A percentile compares a stretch with the other conserved stretches of the same genome.
phyloP scores from a whole-genome alignment of 2,797 vertebrate species.

The Cuniculus paca region DNA sequence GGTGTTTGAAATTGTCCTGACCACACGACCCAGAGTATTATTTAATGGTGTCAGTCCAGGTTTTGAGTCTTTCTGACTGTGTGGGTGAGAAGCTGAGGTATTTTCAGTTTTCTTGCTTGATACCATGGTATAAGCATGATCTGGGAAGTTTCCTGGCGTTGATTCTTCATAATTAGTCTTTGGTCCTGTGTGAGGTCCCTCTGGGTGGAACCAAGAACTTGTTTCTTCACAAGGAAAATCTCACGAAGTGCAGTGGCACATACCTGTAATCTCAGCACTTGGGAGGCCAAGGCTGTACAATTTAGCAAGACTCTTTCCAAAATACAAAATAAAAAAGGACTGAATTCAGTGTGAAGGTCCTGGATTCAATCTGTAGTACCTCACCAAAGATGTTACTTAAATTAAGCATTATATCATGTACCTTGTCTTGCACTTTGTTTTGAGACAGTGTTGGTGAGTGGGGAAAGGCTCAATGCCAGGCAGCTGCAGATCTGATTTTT shows the following conservation, averaged over 20 bases:
- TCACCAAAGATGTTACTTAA: neutral
- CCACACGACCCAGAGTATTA: slow-evolving; percentile 38
- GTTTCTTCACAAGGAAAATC: neutral
- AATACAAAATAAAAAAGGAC: neutral
- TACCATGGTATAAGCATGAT: slow-evolving; percentile 19
- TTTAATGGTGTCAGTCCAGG: slow-evolving; percentile 48
- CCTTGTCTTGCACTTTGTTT: slow-evolving; percentile 45
- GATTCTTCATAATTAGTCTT: slow-evolving; percentile 50
- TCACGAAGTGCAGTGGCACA: neutral
- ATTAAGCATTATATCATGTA: neutral
- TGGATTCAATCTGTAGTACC: neutral
- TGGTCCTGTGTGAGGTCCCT: slow-evolving; percentile 68
- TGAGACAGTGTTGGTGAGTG: slow-evolving; percentile 35
- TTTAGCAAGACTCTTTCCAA: neutral
- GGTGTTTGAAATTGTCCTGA: slow-evolving; percentile 60
- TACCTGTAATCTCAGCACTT: neutral
- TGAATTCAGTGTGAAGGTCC: neutral
- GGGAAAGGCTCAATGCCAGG: neutral
- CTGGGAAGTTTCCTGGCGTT: slow-evolving; percentile 47
- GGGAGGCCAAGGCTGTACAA: neutral
- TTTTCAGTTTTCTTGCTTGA: neutral
- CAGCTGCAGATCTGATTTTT: slow-evolving; percentile 43
- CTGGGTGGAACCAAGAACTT: slow-evolving; percentile 10
- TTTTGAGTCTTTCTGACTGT: slow-evolving; percentile 58
- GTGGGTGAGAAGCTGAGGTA: slow-evolving; percentile 57